Evolutionary conservation across 2,888 invertebrate species (phyloP).

Genomic region (Noctua fimbriata): DNA sequence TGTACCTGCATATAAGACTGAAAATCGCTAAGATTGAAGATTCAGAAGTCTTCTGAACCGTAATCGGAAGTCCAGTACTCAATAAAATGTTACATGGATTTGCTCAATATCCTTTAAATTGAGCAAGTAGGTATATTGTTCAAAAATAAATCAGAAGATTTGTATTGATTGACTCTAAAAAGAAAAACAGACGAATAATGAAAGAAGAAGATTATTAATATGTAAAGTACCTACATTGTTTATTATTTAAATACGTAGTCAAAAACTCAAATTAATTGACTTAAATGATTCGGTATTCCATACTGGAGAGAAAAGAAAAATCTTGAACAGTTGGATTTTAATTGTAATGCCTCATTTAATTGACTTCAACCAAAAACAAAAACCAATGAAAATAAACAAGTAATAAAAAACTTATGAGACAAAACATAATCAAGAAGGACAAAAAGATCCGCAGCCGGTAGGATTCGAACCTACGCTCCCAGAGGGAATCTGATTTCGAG

Average conservation of each 20-base stretch:
- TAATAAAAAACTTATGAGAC: background rate
- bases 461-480: slow-evolving; percentile 97
- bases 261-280: too few species aligned
- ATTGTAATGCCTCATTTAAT: background rate
- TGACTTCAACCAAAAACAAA: background rate
- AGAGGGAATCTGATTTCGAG: slow-evolving; percentile 96
- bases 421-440: background rate
- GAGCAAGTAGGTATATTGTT: too few species aligned
- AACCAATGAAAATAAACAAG: background rate
- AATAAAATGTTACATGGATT: background rate
- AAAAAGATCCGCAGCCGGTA: slow-evolving; percentile 92
- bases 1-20: too few species aligned
- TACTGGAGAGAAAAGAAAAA: background rate
- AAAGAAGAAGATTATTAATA: too few species aligned
- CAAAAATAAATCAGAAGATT: background rate
- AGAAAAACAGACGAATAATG: too few species aligned
- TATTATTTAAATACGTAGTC: too few species aligned
- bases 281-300: background rate
- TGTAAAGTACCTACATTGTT: too few species aligned
- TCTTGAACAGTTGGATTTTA: background rate
- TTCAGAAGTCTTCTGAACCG: too few species aligned
- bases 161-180: too few species aligned
- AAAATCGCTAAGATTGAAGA: too few species aligned
- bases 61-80: too few species aligned
- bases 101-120: too few species aligned